phyloP scores from a whole-genome alignment of 2,888 invertebrate genomes.

The Lithodes maja region DNA sequence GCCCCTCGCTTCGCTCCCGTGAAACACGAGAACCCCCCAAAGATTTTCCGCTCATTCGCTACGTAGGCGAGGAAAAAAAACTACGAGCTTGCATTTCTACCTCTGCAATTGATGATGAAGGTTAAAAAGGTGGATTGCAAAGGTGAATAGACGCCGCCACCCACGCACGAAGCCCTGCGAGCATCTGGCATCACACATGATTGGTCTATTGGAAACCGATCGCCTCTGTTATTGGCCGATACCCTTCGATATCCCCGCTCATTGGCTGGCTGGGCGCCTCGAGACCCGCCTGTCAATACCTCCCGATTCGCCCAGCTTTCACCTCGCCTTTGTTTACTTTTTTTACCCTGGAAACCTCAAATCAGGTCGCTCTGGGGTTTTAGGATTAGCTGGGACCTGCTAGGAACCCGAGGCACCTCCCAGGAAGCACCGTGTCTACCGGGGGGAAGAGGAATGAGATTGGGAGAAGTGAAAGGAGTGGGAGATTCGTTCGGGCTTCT shows the following conservation, averaged over 20 bases:
- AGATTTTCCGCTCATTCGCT: no score
- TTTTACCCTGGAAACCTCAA: slow-evolving; percentile 55
- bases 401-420: background rate
- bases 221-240: slow-evolving; percentile 64
- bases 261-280: slow-evolving; percentile 56
- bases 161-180: slow-evolving; percentile 1
- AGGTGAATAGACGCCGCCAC: background rate
- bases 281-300: slow-evolving; percentile 59
- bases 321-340: slow-evolving; percentile 20
- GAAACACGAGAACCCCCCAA: no score
- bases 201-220: slow-evolving; percentile 66
- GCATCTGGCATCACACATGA: slow-evolving; percentile 43
- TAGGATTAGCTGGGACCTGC: slow-evolving; percentile 41
- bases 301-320: slow-evolving; percentile 43
- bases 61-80: no score
- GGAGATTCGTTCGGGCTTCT: background rate
- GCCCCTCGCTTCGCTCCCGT: no score
- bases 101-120: no score
- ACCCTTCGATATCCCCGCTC: slow-evolving; percentile 53
- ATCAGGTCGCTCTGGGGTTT: slow-evolving; percentile 48
- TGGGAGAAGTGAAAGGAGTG: background rate
- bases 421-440: background rate
- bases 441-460: background rate
- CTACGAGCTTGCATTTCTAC: no score
- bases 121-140: background rate